Conservation (phyloP, 2,888 invertebrate species). For the Sicus ferrugineus region DNA sequence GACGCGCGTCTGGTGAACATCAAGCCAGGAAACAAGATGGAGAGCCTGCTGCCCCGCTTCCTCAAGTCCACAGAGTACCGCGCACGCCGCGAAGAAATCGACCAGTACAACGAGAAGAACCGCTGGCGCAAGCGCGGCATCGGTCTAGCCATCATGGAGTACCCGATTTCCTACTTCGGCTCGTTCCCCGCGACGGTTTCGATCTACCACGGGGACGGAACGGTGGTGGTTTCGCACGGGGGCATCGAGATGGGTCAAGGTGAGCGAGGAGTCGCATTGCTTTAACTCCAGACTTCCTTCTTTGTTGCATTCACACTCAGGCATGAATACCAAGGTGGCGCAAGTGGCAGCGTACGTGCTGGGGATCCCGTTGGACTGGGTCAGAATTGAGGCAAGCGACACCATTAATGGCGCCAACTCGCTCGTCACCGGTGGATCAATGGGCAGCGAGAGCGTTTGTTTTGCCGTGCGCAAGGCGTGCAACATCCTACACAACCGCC, state of each 20-base stretch:
- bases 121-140: conserved; percentile 76
- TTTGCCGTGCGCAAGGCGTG: conserved; percentile 70
- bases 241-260: conserved; percentile 83
- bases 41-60: conserved; percentile 66
- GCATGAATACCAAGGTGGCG: conserved; percentile 70
- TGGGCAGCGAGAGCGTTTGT: conserved; percentile 73
- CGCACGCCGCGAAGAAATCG: conserved; percentile 67
- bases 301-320: conserved; percentile 25
- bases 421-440: conserved; percentile 72
- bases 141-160: conserved; percentile 73
- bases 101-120: conserved; percentile 72
- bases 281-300: neutral
- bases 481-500: conserved; percentile 68
- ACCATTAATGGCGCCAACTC: conserved; percentile 73
- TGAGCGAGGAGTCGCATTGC: neutral
- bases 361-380: conserved; percentile 72
- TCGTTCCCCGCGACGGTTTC: conserved; percentile 70
- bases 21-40: conserved; percentile 52
- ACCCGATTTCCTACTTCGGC: conserved; percentile 66
- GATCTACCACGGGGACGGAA: conserved; percentile 75
- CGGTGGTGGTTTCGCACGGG: conserved; percentile 74
- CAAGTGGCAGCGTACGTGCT: conserved; percentile 78
- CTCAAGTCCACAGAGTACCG: conserved; percentile 67
- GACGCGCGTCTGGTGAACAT: conserved; percentile 69
- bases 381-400: conserved; percentile 73